A percentile compares a stretch with the other conserved stretches of the same genome.
phyloP scores from a whole-genome alignment of 2,888 invertebrate species.

The Plebejus melissa region DNA sequence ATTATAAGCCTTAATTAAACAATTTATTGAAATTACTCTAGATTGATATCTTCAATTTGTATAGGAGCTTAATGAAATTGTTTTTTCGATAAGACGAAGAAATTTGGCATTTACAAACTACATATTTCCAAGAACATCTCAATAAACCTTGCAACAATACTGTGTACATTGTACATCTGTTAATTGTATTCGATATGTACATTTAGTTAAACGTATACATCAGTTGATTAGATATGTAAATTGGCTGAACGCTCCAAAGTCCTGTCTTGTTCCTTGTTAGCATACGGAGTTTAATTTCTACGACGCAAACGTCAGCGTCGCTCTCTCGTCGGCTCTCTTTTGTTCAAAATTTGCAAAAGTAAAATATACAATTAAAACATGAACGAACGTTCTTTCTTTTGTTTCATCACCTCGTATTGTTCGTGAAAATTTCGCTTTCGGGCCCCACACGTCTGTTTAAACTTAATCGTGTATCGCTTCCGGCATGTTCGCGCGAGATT shows the following conservation, averaged over 20 bases:
- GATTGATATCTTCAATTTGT: too few relatives aligned
- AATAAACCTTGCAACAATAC: neutral
- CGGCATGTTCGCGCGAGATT: conserved; percentile 3
- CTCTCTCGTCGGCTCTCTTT: neutral
- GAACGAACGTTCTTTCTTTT: conserved; percentile 1
- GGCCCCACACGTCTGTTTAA: neutral
- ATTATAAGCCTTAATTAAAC: neutral
- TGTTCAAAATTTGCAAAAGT: neutral
- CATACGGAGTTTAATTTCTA: neutral
- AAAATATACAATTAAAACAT: neutral
- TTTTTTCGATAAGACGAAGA: neutral
- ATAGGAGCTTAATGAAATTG: neutral
- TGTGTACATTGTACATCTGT: neutral
- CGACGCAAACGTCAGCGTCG: neutral
- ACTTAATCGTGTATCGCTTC: conserved; percentile 2
- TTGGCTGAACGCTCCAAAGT: conserved; percentile 20
- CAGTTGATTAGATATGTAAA: conserved; percentile 26
- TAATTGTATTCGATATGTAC: conserved; percentile 9
- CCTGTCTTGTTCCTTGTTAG: conserved; percentile 12
- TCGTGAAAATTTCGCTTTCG: neutral
- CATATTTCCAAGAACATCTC: neutral
- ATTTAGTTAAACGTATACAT: neutral
- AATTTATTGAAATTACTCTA: neutral
- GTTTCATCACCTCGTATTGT: neutral
- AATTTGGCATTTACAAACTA: neutral